phyloP scores from a whole-genome alignment of 2,113 vertebrate genomes.

The Lamprologus sp. region DNA sequence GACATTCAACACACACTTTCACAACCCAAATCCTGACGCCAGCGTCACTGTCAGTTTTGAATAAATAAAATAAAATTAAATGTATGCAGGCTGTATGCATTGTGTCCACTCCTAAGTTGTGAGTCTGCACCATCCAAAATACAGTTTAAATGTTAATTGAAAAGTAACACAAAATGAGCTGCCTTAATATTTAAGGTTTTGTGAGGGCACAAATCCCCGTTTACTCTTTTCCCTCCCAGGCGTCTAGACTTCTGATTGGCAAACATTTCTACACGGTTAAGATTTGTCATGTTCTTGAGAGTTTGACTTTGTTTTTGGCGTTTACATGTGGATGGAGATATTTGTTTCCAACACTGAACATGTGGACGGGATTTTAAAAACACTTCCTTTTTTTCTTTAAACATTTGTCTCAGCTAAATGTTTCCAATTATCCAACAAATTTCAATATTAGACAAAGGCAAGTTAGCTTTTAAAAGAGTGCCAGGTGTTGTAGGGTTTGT shows the following conservation, averaged over 20 bases:
- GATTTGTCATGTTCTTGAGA: background rate
- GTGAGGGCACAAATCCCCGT: too few species aligned
- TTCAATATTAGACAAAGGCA: background rate
- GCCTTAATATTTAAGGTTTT: background rate
- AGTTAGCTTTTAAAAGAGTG: background rate
- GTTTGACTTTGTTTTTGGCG: background rate
- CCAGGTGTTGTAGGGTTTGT: background rate
- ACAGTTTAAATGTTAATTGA: background rate
- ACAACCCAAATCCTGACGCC: background rate
- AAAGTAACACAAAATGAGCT: background rate
- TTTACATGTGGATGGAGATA: background rate
- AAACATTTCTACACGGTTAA: background rate
- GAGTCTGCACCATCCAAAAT: background rate
- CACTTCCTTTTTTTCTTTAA: background rate
- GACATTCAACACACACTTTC: fast-evolving
- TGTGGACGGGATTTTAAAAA: background rate
- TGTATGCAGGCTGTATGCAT: background rate
- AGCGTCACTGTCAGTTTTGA: fast-evolving
- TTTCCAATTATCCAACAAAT: background rate
- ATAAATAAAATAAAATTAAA: fast-evolving
- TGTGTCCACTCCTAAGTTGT: background rate
- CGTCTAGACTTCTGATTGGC: background rate
- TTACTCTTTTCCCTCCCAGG: background rate
- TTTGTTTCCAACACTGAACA: background rate
- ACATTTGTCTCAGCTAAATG: background rate